phyloP scores from a whole-genome alignment of 2,888 invertebrate species.

The Pristionchus exspectatus region DNA sequence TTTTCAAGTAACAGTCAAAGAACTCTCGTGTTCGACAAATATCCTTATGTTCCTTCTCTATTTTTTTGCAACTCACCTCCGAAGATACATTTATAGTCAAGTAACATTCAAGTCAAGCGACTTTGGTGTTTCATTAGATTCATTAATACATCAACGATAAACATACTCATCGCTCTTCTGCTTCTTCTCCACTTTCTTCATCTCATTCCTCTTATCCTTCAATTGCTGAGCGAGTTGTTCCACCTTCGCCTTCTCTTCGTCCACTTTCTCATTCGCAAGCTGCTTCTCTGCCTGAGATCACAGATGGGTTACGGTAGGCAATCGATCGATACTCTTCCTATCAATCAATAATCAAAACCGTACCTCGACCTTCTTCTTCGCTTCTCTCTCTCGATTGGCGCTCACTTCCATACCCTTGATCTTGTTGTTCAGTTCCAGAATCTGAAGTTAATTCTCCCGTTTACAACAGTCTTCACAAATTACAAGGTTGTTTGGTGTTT shows the following conservation, averaged over 20 bases:
- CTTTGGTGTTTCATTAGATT: too few relatives aligned
- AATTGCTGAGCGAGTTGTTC: conserved; percentile 57
- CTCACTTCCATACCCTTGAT: conserved; percentile 55
- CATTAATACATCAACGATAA: not conserved
- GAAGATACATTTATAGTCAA: too few relatives aligned
- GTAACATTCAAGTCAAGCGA: not conserved
- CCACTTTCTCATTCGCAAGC: conserved; percentile 44
- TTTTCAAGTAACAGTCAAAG: not conserved
- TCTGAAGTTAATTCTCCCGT: not conserved
- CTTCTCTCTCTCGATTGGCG: conserved; percentile 54
- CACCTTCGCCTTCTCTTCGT: conserved; percentile 56
- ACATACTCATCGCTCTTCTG: conserved; percentile 64
- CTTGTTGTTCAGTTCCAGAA: conserved; percentile 56
- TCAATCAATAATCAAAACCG: not conserved
- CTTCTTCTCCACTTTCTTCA: conserved; percentile 68
- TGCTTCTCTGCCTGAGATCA: conserved; percentile 52
- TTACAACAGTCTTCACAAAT: not conserved
- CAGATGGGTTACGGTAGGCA: not conserved
- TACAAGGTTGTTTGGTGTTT: not conserved
- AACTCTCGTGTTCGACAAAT: too few relatives aligned
- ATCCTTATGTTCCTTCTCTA: too few relatives aligned
- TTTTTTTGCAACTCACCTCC: too few relatives aligned
- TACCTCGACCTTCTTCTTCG: conserved; percentile 56
- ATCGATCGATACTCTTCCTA: not conserved
- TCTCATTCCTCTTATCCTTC: conserved; percentile 61